Percentiles rank a stretch among this genome's conserved stretches.
These are phyloP conservation scores for Pandemis heparana DNA, from an alignment of 2,888 invertebrate species.

Conservation along the genomic window DNA sequence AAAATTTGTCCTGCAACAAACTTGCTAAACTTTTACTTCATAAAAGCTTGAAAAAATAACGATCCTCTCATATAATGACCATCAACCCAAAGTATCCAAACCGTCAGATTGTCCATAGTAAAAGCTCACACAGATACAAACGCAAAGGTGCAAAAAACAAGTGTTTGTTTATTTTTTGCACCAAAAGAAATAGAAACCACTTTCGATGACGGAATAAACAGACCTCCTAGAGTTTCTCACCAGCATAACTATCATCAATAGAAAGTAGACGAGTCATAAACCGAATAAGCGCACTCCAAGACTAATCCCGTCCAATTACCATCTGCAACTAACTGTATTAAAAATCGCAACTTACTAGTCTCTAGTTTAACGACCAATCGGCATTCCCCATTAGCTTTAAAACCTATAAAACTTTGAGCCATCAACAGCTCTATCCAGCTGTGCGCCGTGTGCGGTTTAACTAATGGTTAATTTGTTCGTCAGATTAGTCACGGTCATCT, in stretches of 20 bases:
- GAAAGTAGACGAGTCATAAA: neutral
- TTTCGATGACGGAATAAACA: neutral
- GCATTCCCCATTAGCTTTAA: slow-evolving; percentile 19
- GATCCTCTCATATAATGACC: too few species aligned
- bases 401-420: slow-evolving; percentile 24
- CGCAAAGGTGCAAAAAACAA: neutral
- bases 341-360: slow-evolving; percentile 11
- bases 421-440: slow-evolving; percentile 28
- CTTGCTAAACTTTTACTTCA: too few species aligned
- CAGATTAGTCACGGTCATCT: slow-evolving; percentile 69
- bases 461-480: slow-evolving; percentile 67
- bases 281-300: neutral
- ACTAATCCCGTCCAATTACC: neutral
- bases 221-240: neutral
- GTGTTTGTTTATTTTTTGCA: too few species aligned
- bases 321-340: slow-evolving; percentile 9
- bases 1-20: too few species aligned
- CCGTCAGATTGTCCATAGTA: too few species aligned
- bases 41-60: too few species aligned
- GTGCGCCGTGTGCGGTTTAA: slow-evolving; percentile 66
- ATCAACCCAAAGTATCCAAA: too few species aligned
- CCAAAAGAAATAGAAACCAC: neutral
- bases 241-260: neutral
- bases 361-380: slow-evolving; percentile 10
- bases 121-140: too few species aligned